Evolutionary conservation across 2,113 vertebrate species (phyloP).

Genomic region (Oncorhynchus keta): DNA sequence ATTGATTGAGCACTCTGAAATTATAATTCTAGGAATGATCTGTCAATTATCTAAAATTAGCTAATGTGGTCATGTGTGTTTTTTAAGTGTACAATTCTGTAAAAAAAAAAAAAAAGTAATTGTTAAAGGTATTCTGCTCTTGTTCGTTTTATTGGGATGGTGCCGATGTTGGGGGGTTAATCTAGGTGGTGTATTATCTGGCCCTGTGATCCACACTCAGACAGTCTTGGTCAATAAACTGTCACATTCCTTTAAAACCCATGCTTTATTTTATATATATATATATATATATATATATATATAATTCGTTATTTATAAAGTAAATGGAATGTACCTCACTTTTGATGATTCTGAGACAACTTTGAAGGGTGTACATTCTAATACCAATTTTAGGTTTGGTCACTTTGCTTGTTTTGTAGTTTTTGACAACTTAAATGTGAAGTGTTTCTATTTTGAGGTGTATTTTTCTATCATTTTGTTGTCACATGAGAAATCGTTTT

Average conservation of each 20-base stretch:
- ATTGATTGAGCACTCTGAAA: too few relatives aligned
- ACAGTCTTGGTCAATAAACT: background rate
- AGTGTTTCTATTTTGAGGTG: constrained; percentile 22
- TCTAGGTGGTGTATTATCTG: constrained; percentile 3
- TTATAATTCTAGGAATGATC: background rate
- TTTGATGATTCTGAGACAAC: constrained; percentile 53
- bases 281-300: too few relatives aligned
- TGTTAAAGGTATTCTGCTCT: constrained; percentile 11
- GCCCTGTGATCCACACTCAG: background rate
- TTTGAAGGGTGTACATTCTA: constrained; percentile 22
- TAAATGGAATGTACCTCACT: constrained; percentile 28
- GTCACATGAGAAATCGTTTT: background rate
- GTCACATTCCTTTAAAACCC: background rate
- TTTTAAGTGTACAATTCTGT: constrained; percentile 7
- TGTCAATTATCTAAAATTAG: constrained; percentile 7
- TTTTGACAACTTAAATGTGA: constrained; percentile 1
- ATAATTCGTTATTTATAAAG: background rate
- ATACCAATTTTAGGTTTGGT: constrained; percentile 13
- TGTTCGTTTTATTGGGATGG: background rate
- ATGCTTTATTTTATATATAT: too few relatives aligned
- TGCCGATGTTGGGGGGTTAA: constrained; percentile 2
- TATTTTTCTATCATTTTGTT: constrained; percentile 35
- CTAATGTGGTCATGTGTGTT: constrained; percentile 29
- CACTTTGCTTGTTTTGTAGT: background rate
- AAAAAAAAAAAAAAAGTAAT: background rate